Percentiles rank a stretch among this genome's conserved stretches.
Evolutionary conservation across 2,797 vertebrate species (phyloP).

Genomic region (Lindbergichthys nudifrons): DNA sequence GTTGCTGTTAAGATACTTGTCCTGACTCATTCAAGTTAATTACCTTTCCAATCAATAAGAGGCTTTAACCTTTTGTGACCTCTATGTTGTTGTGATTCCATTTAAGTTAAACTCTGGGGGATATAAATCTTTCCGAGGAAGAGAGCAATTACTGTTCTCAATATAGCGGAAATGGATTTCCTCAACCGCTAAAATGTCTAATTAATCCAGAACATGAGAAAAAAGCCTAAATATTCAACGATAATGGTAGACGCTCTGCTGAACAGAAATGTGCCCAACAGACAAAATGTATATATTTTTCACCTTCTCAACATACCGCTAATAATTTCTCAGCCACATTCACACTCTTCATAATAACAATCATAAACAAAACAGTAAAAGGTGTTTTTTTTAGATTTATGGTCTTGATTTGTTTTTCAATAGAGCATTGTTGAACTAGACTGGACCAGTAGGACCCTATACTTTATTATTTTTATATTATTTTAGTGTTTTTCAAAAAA

Average conservation of each 20-base stretch:
- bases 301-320: background rate
- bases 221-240: constrained; percentile 36
- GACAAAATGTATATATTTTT: background rate
- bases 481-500: too few relatives aligned
- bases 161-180: constrained; percentile 65
- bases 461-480: too few relatives aligned
- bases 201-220: constrained; percentile 37
- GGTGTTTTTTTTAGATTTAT: too few relatives aligned
- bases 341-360: background rate
- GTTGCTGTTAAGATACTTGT: constrained; percentile 54
- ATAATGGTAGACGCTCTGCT: background rate
- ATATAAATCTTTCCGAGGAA: constrained; percentile 35
- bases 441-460: too few relatives aligned
- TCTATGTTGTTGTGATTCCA: constrained; percentile 59
- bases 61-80: constrained; percentile 72
- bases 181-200: constrained; percentile 32
- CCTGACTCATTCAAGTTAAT: constrained; percentile 65
- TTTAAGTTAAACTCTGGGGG: constrained; percentile 57
- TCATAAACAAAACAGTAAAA: too few relatives aligned
- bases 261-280: background rate
- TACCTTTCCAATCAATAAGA: constrained; percentile 72
- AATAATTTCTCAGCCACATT: background rate
- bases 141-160: constrained; percentile 64
- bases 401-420: too few relatives aligned
- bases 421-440: too few relatives aligned